phyloP scores from a whole-genome alignment of 2,113 vertebrate species.

The Pseudopipra pipra region DNA sequence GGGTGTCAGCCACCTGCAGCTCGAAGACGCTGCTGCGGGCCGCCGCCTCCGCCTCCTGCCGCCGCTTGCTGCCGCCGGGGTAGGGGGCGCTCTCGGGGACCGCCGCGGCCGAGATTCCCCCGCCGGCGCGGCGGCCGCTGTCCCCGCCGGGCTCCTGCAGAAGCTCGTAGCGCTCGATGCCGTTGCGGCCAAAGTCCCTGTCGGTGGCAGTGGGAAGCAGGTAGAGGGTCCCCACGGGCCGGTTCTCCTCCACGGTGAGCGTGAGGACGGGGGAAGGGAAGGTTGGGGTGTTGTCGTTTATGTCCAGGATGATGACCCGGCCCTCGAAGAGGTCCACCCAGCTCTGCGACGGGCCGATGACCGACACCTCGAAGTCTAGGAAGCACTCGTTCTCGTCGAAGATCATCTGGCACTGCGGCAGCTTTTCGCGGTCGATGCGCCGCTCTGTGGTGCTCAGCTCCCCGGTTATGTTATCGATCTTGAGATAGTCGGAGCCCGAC shows the following conservation, averaged over 20 bases:
- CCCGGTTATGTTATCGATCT: conserved; percentile 98
- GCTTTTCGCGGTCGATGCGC: conserved; percentile 96
- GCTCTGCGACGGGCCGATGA: conserved; percentile 97
- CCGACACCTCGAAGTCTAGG: conserved; percentile 97
- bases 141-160: conserved; percentile 91
- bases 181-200: conserved; percentile 94
- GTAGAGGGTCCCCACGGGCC: conserved; percentile 96
- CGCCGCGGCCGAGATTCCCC: not conserved
- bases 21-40: conserved; percentile 93
- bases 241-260: conserved; percentile 97
- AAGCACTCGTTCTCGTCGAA: conserved; percentile 99
- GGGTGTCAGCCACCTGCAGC: conserved; percentile 95
- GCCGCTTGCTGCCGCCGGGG: conserved; percentile 79
- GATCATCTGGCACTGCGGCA: conserved; percentile 99
- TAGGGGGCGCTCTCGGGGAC: conserved; percentile 60
- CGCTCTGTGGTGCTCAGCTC: conserved; percentile 95
- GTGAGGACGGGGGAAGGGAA: conserved; percentile 97
- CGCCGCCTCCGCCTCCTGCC: conserved; percentile 78
- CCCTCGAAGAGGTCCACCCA: conserved; percentile 98
- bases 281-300: conserved; percentile 98
- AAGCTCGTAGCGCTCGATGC: conserved; percentile 96
- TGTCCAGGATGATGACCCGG: conserved; percentile 94
- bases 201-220: conserved; percentile 96
- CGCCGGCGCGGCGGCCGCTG: conserved; percentile 62
- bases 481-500: conserved; percentile 95